These are phyloP conservation scores for Strigops habroptila DNA, from an alignment of 2,113 vertebrate genomes.

Conservation along the genomic window DNA sequence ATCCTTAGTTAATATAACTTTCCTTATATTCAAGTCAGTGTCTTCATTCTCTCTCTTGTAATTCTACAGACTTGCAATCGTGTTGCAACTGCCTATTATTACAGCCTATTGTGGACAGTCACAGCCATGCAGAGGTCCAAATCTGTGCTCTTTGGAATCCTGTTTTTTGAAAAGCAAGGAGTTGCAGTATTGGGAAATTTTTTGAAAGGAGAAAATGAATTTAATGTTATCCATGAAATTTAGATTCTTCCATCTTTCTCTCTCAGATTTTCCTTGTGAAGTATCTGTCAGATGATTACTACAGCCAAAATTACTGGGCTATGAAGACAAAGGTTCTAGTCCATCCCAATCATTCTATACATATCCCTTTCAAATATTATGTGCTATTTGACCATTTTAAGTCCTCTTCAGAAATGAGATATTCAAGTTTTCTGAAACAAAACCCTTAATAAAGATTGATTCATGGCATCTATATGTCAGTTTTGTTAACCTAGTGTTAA, in stretches of 20 bases:
- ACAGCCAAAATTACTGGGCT: not conserved
- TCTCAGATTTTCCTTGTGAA: not conserved
- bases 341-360: rapidly evolving
- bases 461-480: not conserved
- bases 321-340: not conserved
- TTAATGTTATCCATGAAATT: not conserved
- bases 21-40: not conserved
- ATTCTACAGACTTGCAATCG: not conserved
- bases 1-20: not conserved
- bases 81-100: not conserved
- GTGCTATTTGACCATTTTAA: not conserved
- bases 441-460: not conserved
- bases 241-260: not conserved
- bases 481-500: not conserved
- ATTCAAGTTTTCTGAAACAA: not conserved
- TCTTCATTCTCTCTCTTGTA: not conserved
- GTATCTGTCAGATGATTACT: not conserved
- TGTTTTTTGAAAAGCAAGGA: not conserved
- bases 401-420: not conserved
- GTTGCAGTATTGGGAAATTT: not conserved
- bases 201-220: not conserved
- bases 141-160: not conserved
- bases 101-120: not conserved
- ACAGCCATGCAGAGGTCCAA: not conserved
- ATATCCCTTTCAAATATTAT: not conserved